These are phyloP conservation scores for Nesogale talazaci DNA, from an alignment of 2,113 vertebrate species.

Conservation along the genomic window DNA sequence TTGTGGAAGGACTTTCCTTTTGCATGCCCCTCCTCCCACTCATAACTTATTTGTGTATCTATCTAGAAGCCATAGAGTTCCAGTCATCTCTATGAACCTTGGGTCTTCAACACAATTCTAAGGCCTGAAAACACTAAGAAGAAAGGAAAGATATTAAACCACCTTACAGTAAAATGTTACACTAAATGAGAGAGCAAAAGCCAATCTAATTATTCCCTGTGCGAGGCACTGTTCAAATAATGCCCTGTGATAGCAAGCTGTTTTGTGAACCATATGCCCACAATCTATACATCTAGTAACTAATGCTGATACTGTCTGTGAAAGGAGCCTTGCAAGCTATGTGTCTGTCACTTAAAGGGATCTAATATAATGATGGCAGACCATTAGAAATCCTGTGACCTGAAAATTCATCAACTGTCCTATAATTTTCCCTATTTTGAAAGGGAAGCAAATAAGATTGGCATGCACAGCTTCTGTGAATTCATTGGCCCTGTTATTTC, in stretches of 20 bases:
- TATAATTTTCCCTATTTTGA: slow-evolving; percentile 53
- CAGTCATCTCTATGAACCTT: neutral
- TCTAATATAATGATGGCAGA: neutral
- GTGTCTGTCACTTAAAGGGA: too few species aligned
- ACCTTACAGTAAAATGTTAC: slow-evolving; percentile 26
- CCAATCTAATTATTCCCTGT: slow-evolving; percentile 3
- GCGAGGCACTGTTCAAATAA: slow-evolving; percentile 55
- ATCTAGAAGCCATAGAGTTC: neutral
- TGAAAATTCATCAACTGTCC: slow-evolving; percentile 27
- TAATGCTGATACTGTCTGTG: slow-evolving; percentile 37
- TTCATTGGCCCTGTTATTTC: slow-evolving; percentile 33
- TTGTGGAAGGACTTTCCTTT: neutral
- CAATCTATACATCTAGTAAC: slow-evolving; percentile 17
- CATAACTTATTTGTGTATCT: slow-evolving; percentile 43
- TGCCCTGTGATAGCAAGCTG: slow-evolving; percentile 15
- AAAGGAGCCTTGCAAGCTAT: neutral
- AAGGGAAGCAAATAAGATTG: slow-evolving; percentile 38
- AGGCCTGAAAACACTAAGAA: slow-evolving; percentile 51
- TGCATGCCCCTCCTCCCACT: neutral
- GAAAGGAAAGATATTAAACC: slow-evolving; percentile 32
- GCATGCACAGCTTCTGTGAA: slow-evolving; percentile 41
- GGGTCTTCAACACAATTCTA: slow-evolving; percentile 38
- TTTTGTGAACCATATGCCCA: neutral
- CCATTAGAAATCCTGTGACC: slow-evolving; percentile 7
- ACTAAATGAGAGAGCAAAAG: slow-evolving; percentile 39